A percentile compares a stretch with the other conserved stretches of the same genome.
Conservation (phyloP, 2,113 vertebrate species). For the Procavia capensis region DNA sequence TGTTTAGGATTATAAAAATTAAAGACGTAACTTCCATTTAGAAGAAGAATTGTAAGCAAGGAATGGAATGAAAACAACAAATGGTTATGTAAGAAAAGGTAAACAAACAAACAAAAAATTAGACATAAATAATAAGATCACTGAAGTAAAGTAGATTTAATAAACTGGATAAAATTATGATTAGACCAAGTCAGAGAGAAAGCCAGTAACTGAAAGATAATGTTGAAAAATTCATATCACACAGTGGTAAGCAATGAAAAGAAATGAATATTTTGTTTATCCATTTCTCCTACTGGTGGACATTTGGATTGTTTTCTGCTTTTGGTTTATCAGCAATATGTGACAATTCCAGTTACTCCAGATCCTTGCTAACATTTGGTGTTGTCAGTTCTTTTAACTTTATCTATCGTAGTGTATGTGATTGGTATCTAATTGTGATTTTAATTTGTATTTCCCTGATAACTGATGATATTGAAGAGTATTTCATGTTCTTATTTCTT, state of each 20-base stretch:
- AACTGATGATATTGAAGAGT: neutral
- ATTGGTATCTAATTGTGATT: too few species aligned
- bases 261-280: neutral
- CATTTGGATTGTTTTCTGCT: neutral
- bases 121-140: neutral
- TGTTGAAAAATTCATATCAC: neutral
- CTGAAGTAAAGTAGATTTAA: neutral
- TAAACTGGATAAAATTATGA: neutral
- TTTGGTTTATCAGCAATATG: neutral
- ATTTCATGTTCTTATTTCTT: neutral
- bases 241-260: neutral
- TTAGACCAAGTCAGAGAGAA: neutral
- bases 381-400: too few species aligned
- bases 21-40: neutral
- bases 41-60: neutral
- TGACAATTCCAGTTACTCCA: too few species aligned
- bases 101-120: constrained; percentile 1
- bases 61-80: neutral
- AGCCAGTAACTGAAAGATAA: neutral
- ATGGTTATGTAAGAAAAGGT: neutral
- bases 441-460: neutral
- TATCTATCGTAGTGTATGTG: too few species aligned
- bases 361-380: too few species aligned
- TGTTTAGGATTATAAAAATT: neutral
- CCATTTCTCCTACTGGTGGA: neutral